phyloP scores from a whole-genome alignment of 2,888 invertebrate genomes.

The Dyspetes luteomarginatus region DNA sequence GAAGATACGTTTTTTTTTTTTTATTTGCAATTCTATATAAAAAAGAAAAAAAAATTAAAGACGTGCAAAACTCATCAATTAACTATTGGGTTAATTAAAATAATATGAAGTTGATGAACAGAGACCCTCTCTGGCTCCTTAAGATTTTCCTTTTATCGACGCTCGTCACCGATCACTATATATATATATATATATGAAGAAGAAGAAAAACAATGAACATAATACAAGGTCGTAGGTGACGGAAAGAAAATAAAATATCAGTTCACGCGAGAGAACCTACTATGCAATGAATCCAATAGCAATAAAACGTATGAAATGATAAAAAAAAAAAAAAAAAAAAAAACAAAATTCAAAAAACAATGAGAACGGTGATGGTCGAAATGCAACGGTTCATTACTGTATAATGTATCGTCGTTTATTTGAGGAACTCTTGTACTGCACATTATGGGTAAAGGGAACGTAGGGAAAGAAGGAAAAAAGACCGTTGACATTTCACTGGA shows the following conservation, averaged over 20 bases:
- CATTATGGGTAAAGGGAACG: conserved; percentile 26
- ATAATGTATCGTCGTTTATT: conserved; percentile 48
- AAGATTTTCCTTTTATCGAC: conserved; percentile 23
- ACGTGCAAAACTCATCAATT: conserved; percentile 21
- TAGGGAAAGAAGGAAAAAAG: conserved; percentile 12
- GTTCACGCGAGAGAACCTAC: conserved; percentile 74
- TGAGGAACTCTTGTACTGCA: conserved; percentile 18
- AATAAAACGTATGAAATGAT: conserved; percentile 75
- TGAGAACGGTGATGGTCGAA: conserved; percentile 45
- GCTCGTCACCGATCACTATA: conserved; percentile 35
- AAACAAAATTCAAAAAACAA: conserved; percentile 51
- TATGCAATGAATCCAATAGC: conserved; percentile 82
- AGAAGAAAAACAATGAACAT: conserved; percentile 32
- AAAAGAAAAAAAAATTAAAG: conserved; percentile 6
- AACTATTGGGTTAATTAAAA: background rate
- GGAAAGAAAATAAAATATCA: conserved; percentile 67
- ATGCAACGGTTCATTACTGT: conserved; percentile 34
- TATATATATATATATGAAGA: background rate
- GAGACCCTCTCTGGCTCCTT: background rate
- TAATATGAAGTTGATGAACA: too few relatives aligned
- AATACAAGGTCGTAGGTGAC: conserved; percentile 46
- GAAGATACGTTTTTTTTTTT: background rate
- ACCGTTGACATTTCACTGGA: conserved; percentile 69
- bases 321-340: conserved; percentile 37
- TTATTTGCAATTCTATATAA: background rate